Conservation (phyloP, 1,140 invertebrate genomes). For the Drosophila grimshawi region DNA sequence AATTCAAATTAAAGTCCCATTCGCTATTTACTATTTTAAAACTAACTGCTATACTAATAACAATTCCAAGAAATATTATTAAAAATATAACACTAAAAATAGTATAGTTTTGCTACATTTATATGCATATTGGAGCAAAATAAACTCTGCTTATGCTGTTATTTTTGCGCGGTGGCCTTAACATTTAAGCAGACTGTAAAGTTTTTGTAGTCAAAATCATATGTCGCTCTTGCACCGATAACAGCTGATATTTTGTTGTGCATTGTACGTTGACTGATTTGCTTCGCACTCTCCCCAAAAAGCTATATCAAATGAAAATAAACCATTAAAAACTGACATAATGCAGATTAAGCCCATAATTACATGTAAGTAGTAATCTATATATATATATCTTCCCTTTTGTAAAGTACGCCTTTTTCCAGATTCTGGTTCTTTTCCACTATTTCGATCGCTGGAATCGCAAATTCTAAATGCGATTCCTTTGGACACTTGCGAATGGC, state of each 20-base stretch:
- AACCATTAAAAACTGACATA: conserved; percentile 25
- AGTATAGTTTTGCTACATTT: too few relatives aligned
- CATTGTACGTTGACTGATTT: conserved; percentile 25
- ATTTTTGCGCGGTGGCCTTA: background rate
- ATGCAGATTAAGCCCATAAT: conserved; percentile 83
- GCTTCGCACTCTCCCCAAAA: conserved; percentile 29
- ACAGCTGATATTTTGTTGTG: conserved; percentile 33
- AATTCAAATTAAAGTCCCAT: too few relatives aligned
- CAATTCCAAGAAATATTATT: too few relatives aligned
- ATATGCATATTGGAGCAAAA: too few relatives aligned
- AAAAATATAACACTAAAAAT: too few relatives aligned
- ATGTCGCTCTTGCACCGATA: conserved; percentile 15
- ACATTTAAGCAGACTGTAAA: conserved; percentile 4
- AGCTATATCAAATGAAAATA: conserved; percentile 44
- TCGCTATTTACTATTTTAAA: too few relatives aligned
- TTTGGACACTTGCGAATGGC: conserved; percentile 95
- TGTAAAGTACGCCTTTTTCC: background rate
- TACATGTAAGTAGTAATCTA: conserved; percentile 67
- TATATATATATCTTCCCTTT: background rate
- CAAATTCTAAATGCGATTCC: conserved; percentile 91
- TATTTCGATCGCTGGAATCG: conserved; percentile 93
- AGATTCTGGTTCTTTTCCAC: conserved; percentile 95
- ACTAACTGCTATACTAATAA: too few relatives aligned
- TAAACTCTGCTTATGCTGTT: too few relatives aligned
- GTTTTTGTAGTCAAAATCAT: conserved; percentile 1